Conservation (phyloP, 64 coral and sea anemone genomes). For the Montipora capricornis region DNA sequence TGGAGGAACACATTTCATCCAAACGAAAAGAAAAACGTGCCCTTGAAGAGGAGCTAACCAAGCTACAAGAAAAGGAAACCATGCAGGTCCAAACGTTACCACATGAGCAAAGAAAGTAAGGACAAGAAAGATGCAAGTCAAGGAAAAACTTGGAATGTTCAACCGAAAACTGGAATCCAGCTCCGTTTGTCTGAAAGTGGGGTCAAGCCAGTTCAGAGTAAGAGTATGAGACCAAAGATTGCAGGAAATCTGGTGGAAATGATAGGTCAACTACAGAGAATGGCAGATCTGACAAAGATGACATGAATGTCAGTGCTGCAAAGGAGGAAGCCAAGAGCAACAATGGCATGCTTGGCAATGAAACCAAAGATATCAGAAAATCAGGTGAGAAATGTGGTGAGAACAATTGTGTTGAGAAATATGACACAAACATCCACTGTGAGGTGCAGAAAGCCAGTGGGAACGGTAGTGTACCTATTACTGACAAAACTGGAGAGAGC, state of each 20-base stretch:
- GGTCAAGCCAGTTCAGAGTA: not conserved
- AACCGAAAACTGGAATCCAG: slow-evolving; percentile 8
- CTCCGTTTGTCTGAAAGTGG: slow-evolving; percentile 17
- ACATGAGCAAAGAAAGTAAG: slow-evolving; percentile 30
- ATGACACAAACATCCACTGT: not conserved
- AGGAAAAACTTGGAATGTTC: slow-evolving; percentile 6
- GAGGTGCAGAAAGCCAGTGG: not conserved
- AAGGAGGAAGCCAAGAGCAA: not conserved
- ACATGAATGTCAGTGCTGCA: slow-evolving; percentile 13
- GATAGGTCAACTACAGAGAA: not conserved
- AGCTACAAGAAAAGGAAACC: slow-evolving; percentile 31
- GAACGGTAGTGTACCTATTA: not conserved
- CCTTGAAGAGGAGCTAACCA: slow-evolving; percentile 43
- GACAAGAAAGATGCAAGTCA: slow-evolving; percentile 4
- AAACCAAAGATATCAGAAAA: not conserved
- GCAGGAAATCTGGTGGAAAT: slow-evolving; percentile 21
- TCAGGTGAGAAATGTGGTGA: slow-evolving; percentile 28
- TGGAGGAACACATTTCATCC: slow-evolving; percentile 27
- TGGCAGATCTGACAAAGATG: slow-evolving; percentile 27
- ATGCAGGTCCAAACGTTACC: slow-evolving; percentile 41
- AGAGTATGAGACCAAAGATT: not conserved
- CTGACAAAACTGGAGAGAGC: not conserved
- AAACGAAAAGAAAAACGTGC: slow-evolving; percentile 28
- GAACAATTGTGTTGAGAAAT: slow-evolving; percentile 10
- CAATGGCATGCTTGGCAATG: not conserved